A percentile compares a stretch with the other conserved stretches of the same genome.
These are phyloP conservation scores for Formica exsecta DNA, from an alignment of 1,140 invertebrate species.

Conservation along the genomic window DNA sequence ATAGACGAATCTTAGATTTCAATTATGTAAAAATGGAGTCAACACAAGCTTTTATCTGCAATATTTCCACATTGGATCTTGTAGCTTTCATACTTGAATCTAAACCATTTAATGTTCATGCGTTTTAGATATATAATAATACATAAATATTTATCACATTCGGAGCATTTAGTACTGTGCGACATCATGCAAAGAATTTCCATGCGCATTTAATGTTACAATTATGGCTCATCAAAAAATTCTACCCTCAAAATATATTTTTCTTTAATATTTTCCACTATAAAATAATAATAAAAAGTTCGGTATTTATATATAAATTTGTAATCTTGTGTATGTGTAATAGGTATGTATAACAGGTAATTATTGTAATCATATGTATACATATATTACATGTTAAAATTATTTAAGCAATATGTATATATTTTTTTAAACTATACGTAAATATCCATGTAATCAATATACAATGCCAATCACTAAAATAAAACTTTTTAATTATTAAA, in stretches of 20 bases:
- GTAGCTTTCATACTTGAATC: neutral
- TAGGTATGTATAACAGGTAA: neutral
- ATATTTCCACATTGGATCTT: neutral
- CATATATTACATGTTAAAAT: neutral
- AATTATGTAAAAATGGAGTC: neutral
- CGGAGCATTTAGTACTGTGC: neutral
- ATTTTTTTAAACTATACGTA: neutral
- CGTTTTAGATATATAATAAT: slow-evolving; percentile 9
- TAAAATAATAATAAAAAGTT: neutral
- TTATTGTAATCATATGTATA: neutral
- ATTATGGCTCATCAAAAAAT: slow-evolving; percentile 29
- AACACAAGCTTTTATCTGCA: neutral
- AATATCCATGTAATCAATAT: neutral
- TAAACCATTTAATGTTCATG: slow-evolving; percentile 7
- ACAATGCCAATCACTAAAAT: neutral
- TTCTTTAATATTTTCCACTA: neutral
- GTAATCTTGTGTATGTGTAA: neutral
- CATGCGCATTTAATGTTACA: neutral
- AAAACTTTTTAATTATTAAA: neutral
- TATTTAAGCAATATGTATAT: neutral
- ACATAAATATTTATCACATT: slow-evolving; percentile 10
- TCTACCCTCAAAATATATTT: slow-evolving; percentile 10
- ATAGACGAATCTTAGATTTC: neutral
- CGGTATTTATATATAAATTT: neutral
- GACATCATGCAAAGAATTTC: neutral